Conservation (phyloP, 2,888 invertebrate species). For the Ametastegia equiseti region DNA sequence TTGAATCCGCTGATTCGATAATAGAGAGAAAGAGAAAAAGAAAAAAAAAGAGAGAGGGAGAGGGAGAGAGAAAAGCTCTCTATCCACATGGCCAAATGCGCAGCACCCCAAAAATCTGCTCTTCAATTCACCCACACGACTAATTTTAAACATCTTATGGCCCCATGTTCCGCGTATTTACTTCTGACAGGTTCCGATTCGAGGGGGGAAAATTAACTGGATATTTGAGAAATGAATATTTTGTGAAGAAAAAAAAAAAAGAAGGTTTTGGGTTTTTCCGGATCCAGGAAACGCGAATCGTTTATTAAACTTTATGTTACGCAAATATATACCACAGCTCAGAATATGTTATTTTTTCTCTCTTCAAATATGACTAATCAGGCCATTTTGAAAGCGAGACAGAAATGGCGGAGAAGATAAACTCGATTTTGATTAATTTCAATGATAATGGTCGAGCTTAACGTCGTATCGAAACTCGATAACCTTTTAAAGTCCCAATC, state of each 20-base stretch:
- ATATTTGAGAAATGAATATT: background rate
- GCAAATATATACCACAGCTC: background rate
- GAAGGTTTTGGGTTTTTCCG: too few species aligned
- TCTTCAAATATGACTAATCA: background rate
- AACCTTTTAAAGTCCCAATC: background rate
- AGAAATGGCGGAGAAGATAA: background rate
- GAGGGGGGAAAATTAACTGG: background rate
- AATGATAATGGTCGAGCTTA: background rate
- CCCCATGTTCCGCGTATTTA: background rate
- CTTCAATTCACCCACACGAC: slow-evolving; percentile 9
- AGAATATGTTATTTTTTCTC: background rate
- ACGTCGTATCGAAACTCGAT: background rate
- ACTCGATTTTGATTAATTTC: background rate
- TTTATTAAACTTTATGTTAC: background rate
- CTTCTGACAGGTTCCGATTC: background rate
- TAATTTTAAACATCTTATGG: slow-evolving; percentile 3
- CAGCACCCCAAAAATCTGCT: background rate
- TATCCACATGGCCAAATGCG: background rate
- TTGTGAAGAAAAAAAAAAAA: background rate
- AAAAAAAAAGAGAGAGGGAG: slow-evolving; percentile 41
- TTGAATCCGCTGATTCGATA: slow-evolving; percentile 65
- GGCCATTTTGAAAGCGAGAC: background rate
- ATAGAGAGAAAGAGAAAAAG: slow-evolving; percentile 50
- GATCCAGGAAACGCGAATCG: too few species aligned
- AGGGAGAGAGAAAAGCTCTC: slow-evolving; percentile 16